Percentiles rank a stretch among this genome's conserved stretches.
Conservation (phyloP, 2,888 invertebrate genomes). For the Torymus tubicola region DNA sequence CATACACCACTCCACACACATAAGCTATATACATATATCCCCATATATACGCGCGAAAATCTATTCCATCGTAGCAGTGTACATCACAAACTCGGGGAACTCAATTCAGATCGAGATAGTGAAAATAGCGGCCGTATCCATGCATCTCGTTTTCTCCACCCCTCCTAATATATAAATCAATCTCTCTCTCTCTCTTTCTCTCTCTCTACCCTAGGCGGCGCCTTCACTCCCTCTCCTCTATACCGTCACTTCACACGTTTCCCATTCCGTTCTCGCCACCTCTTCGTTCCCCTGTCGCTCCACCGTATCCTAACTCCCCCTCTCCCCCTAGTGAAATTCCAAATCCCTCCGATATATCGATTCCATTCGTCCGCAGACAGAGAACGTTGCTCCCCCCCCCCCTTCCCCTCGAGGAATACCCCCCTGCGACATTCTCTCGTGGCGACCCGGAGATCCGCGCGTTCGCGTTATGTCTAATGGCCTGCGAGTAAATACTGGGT, state of each 20-base stretch:
- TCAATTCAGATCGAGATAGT: constrained; percentile 18
- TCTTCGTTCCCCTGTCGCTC: not conserved
- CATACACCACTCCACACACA: not conserved
- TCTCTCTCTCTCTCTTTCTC: constrained; percentile 29
- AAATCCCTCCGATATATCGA: constrained; percentile 46
- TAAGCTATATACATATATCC: not conserved
- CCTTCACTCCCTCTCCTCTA: not conserved
- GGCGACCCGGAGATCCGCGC: constrained; percentile 10
- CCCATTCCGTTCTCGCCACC: constrained; percentile 14
- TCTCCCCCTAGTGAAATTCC: constrained; percentile 1
- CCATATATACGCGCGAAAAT: too few relatives aligned
- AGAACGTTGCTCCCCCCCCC: not conserved
- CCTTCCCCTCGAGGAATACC: not conserved
- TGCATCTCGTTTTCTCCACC: not conserved
- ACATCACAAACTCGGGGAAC: constrained; percentile 11
- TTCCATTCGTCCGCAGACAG: not conserved
- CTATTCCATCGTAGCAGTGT: too few relatives aligned
- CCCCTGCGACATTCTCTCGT: constrained; percentile 6
- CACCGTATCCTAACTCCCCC: not conserved
- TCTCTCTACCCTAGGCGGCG: not conserved
- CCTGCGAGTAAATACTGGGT: constrained; percentile 41
- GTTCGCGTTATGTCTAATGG: constrained; percentile 40
- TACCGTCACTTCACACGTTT: constrained; percentile 43
- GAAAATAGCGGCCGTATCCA: constrained; percentile 7
- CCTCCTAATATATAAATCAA: constrained; percentile 48